A percentile compares a stretch with the other conserved stretches of the same genome.
Evolutionary conservation across 2,113 vertebrate species (phyloP).

Genomic region (pig (Sus scrofa)): T2T-Sscrofa CM000812.6:103956501-103957000

Average conservation of each 20-base stretch:
- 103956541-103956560: conserved; percentile 43
- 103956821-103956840: no score
- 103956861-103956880: neutral
- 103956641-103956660: conserved; percentile 29
- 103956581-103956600: neutral
- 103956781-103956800: neutral
- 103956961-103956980: neutral
- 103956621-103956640: conserved; percentile 30
- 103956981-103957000: neutral
- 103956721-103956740: neutral
- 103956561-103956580: conserved; percentile 43
- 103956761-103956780: neutral
- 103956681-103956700: neutral
- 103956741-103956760: neutral
- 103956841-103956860: neutral
- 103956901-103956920: neutral
- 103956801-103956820: neutral
- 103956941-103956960: neutral
- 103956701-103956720: neutral
- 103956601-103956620: neutral
- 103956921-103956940: conserved; percentile 14
- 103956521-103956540: neutral
- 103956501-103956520: conserved; percentile 53
- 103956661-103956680: neutral
- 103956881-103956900: neutral